These are phyloP conservation scores for Nothocercus nigrocapillus DNA, from an alignment of 2,113 vertebrate genomes.

Conservation along the genomic window DNA sequence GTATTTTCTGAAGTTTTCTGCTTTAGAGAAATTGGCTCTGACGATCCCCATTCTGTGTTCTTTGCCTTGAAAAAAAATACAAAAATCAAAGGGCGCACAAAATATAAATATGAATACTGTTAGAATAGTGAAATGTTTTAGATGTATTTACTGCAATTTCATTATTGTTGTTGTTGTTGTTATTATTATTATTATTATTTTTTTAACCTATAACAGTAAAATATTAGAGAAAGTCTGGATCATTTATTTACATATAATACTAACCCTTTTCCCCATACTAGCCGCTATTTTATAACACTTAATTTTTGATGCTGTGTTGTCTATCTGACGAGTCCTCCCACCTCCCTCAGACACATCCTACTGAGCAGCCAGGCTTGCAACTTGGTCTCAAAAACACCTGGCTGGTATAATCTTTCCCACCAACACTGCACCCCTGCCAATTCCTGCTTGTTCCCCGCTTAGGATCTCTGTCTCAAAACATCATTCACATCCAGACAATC, in stretches of 20 bases:
- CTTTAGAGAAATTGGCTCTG: not conserved
- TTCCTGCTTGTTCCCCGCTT: not conserved
- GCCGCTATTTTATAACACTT: not conserved
- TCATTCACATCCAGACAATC: not conserved
- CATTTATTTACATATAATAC: not conserved
- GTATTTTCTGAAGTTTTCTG: slow-evolving; percentile 5
- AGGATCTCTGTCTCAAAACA: not conserved
- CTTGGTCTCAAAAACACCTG: not conserved
- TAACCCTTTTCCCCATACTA: not conserved
- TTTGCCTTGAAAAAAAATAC: slow-evolving; percentile 35
- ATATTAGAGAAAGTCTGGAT: not conserved
- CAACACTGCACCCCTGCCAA: not conserved
- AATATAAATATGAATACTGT: not conserved
- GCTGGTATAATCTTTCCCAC: not conserved
- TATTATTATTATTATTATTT: not conserved
- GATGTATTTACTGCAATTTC: not conserved
- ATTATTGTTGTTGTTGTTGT: too few relatives aligned
- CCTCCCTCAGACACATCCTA: not conserved
- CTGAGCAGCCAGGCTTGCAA: not conserved
- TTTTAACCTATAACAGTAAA: not conserved
- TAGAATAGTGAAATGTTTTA: not conserved
- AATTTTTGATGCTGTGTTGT: not conserved
- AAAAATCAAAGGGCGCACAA: not conserved
- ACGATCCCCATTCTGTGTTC: not conserved
- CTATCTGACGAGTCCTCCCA: not conserved